Percentiles rank a stretch among this genome's conserved stretches.
Conservation (phyloP, 2,888 invertebrate genomes). For the Arrhopalites spinosus region DNA sequence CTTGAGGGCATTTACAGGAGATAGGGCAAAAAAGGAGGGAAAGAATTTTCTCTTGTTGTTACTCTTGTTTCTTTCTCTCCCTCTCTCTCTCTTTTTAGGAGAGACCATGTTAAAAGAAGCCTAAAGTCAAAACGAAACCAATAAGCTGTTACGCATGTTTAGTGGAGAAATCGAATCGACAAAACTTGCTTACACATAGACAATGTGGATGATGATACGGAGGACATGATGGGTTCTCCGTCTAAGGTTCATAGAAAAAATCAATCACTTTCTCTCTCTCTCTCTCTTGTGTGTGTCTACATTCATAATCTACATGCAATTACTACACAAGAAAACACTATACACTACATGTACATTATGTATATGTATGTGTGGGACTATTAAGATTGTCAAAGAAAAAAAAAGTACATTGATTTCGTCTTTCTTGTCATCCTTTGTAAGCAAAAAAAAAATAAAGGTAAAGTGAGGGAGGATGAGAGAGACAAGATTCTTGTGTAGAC, state of each 20-base stretch:
- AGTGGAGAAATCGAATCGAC: constrained; percentile 30
- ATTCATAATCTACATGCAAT: too few relatives aligned
- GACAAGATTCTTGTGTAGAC: too few relatives aligned
- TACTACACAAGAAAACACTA: too few relatives aligned
- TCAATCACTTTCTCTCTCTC: constrained; percentile 19
- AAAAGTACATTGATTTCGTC: too few relatives aligned
- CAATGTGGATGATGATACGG: background rate
- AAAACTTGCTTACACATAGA: constrained; percentile 11
- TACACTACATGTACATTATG: too few relatives aligned
- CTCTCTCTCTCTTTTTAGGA: too few relatives aligned
- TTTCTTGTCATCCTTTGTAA: too few relatives aligned
- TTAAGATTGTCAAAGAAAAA: too few relatives aligned
- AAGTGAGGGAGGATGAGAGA: background rate
- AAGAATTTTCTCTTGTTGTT: too few relatives aligned
- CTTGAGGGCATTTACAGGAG: too few relatives aligned
- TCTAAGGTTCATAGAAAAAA: constrained; percentile 12
- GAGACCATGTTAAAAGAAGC: background rate
- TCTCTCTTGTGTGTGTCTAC: background rate
- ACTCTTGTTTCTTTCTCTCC: too few relatives aligned
- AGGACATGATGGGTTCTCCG: constrained; percentile 20
- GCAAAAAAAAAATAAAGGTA: background rate
- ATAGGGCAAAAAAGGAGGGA: too few relatives aligned
- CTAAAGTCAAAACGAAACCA: constrained; percentile 5
- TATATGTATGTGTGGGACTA: background rate
- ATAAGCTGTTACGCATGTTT: constrained; percentile 27